Base-by-base conservation (phyloP, 2,888 invertebrate genomes). In the Andricus curvator region DNA sequence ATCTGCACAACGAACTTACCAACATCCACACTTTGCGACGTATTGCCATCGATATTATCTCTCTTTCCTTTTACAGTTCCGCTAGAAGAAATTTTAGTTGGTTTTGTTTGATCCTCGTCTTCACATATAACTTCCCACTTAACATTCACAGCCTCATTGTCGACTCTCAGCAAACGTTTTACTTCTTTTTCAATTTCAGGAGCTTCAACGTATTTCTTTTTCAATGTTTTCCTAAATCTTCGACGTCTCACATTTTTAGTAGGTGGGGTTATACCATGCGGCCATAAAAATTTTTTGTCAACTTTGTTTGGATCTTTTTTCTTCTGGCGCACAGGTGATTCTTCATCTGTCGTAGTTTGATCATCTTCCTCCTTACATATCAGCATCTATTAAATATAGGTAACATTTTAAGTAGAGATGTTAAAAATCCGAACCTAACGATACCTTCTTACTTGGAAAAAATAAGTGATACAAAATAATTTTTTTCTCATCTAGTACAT, bases 101-200 rank as follows among this genome's bases (percentile, higher is more conserved):
- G 90, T 82, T 92, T 88, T 83, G 93, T 91, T 85, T 95, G 94
- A 82, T 97, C 96, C 86, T 97, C 97, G 89, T 98, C 97, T 92
- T 98, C 98, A 88, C 96, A 96, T 29, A 98, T 96, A 0, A 98
- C 96, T 91, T 98, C 98, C 96, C 97, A 98, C 82, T 96, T 96
- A 0, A 98, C 96, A 89, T 95, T 95, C 0, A 96, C 96, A 1
- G 99, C 99, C 91, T 99, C 99, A 90, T 98, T 98, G 91, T 99
- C 99, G 56, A 96, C 96, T 84, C 98, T 94, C 13, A 99, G 94
- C 79, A 99, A 93, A 62, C 98, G 94, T 91, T 99, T 98, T 0
- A 99, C 98, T 94, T 99, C 99, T 92, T 99, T 99, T 91, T 99
- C 99, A 85, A 99, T 98, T 94, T 99, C 99, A 0, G 99, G 99